A percentile compares a stretch with the other conserved stretches of the same genome.
Evolutionary conservation across 1,140 invertebrate species (phyloP).

Genomic region (Brachionus koreanus): DNA sequence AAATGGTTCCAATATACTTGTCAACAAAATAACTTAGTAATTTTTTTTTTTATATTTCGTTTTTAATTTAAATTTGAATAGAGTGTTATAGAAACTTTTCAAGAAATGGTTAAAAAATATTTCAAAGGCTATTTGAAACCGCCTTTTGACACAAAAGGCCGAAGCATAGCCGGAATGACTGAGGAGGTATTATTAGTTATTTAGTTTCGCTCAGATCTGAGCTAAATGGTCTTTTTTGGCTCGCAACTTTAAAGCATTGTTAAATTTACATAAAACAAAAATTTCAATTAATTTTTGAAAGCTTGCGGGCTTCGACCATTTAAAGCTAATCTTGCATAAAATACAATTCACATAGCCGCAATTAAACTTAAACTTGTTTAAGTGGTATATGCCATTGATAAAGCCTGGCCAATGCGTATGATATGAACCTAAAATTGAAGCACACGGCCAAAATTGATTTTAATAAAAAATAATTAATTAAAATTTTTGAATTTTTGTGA

Average conservation of each 20-base stretch:
- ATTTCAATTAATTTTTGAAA: constrained; percentile 1
- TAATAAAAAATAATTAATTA: not conserved
- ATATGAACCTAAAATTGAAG: not conserved
- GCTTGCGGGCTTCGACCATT: not conserved
- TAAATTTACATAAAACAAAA: constrained; percentile 15
- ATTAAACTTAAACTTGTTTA: not conserved
- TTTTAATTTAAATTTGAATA: not conserved
- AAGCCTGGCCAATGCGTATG: not conserved
- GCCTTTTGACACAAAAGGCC: constrained; percentile 47
- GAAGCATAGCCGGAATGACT: constrained; percentile 47
- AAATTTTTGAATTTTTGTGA: not conserved
- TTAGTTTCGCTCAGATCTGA: not conserved
- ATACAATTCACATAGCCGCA: not conserved
- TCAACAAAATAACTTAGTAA: constrained; percentile 32
- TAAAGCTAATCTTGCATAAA: constrained; percentile 19
- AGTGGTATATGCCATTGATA: constrained; percentile 41
- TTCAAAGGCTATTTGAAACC: constrained; percentile 48
- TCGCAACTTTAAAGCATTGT: not conserved
- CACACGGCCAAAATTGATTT: not conserved
- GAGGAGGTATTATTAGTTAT: constrained; percentile 45
- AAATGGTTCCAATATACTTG: constrained; percentile 48
- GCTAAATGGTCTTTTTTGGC: not conserved
- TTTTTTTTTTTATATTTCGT: not conserved
- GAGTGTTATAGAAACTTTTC: constrained; percentile 48
- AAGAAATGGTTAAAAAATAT: constrained; percentile 47